Evolutionary conservation across 2,888 invertebrate genomes (phyloP).

Genomic region (Brachylomia viminalis): DNA sequence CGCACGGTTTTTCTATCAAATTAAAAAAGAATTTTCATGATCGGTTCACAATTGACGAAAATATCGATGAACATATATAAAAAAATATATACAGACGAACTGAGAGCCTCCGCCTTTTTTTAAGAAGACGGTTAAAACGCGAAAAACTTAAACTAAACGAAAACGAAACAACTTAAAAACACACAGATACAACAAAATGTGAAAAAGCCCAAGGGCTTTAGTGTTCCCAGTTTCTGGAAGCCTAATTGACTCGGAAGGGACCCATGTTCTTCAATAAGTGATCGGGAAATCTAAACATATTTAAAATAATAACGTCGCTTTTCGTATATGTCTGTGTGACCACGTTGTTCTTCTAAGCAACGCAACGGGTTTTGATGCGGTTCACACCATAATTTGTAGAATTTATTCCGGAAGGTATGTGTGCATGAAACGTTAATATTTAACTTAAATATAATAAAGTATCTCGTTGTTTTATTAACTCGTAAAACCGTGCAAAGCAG

Average conservation of each 20-base stretch:
- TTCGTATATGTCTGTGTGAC: background rate
- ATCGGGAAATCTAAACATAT: background rate
- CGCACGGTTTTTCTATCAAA: too few relatives aligned
- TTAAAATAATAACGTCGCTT: background rate
- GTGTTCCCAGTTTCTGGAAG: background rate
- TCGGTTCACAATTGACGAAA: background rate
- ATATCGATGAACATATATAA: background rate
- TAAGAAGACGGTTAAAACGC: background rate
- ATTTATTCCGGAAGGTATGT: background rate
- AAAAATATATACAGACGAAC: background rate
- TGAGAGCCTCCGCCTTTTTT: background rate
- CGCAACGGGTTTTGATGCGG: background rate
- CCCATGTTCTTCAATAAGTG: background rate
- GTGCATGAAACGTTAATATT: background rate
- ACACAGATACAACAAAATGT: background rate
- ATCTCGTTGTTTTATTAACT: background rate
- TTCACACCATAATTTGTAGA: background rate
- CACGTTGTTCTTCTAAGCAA: background rate
- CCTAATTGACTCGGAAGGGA: slow-evolving; percentile 1
- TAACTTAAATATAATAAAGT: background rate
- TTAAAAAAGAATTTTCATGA: too few relatives aligned
- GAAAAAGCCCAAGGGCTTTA: background rate
- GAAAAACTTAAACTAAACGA: too few relatives aligned
- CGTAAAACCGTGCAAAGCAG: background rate
- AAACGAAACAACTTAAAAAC: too few relatives aligned